Base-by-base conservation (phyloP, 2,888 invertebrate genomes). In the Hydrotaea diabolus region DNA sequence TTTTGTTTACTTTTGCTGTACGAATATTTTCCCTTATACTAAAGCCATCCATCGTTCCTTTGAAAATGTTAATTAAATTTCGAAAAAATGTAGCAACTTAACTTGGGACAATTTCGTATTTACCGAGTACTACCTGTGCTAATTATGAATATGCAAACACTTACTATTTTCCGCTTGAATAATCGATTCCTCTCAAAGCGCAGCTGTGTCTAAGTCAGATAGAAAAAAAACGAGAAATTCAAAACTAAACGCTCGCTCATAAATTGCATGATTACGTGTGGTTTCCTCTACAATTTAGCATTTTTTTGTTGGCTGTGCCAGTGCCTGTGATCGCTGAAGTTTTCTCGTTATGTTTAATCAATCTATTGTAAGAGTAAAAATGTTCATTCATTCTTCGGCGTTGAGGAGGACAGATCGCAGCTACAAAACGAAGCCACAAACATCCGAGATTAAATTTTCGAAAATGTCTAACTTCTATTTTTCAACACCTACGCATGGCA, bases 171-270 rank as follows among this genome's bases (percentile, higher is more conserved):
- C 53, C 64, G 72, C 66, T 73, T 81, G 17, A 85, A 75, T 72
- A 81, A 82, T 79, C 79, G 62, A 77, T 79, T 82, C 79, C 81
- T 73, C 79, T 78, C 78, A 69, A 78, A 82, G 72, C 76, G 82
- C 84, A 84, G 81, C 84, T 84, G 84, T 66, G 78, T 53, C 46
- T 72, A 66, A 64, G 21, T 59, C 43, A 11, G 21, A 66, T 39
- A 4, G 39, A 39, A 13, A 39, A 17, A 17, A 9, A 19, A 21
- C 21, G 17, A 5, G 17, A 64, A 64, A n/a, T n/a, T 15, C n/a
- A 31, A 39, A 43, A 11, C 39, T 66, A 66, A 69, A 69, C 21
- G 69, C 15, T 69, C 66, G 19, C 43, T 66, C 69, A 69, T 69
- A 69, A 69, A 23, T 31, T 69, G 21, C 23, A 69, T 23, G 69